Percentiles rank a stretch among this genome's conserved stretches.
These are phyloP conservation scores for Papilio polyxenes DNA, from an alignment of 1,140 invertebrate genomes.

Conservation along the genomic window DNA sequence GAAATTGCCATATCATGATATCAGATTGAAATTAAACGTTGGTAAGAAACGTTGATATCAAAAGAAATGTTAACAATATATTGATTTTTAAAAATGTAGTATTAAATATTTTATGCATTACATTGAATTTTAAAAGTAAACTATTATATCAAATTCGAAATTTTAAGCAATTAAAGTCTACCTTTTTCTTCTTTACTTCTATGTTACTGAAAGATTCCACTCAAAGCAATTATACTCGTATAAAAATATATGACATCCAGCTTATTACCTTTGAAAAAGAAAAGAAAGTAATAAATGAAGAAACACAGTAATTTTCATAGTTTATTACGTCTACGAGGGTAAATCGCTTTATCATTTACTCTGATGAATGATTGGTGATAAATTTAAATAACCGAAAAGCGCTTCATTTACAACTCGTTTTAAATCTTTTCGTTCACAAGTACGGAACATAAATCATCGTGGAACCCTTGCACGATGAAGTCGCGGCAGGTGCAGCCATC, in stretches of 20 bases:
- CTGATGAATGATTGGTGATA: not conserved
- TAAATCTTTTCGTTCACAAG: not conserved
- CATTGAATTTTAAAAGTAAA: not conserved
- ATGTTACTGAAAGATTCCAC: too few species aligned
- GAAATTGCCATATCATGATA: conserved; percentile 55
- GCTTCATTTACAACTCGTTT: not conserved
- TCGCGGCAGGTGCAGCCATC: conserved; percentile 71
- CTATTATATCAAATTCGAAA: too few species aligned
- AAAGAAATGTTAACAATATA: conserved; percentile 2
- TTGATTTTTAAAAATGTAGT: not conserved
- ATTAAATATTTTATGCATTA: not conserved
- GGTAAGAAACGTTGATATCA: not conserved
- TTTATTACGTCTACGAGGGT: too few species aligned
- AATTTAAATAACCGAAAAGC: conserved; percentile 9
- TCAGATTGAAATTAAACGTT: conserved; percentile 18
- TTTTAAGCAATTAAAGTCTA: too few species aligned
- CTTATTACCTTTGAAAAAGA: too few species aligned
- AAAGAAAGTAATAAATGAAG: not conserved
- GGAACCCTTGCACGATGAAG: conserved; percentile 49
- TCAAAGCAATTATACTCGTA: too few species aligned
- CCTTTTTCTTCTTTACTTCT: too few species aligned
- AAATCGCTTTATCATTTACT: not conserved
- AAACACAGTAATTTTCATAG: too few species aligned
- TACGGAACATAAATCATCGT: conserved; percentile 52
- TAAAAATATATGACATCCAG: too few species aligned